Base-by-base conservation (phyloP, 2,888 invertebrate species). In the Leptopterna dolabrata region DNA sequence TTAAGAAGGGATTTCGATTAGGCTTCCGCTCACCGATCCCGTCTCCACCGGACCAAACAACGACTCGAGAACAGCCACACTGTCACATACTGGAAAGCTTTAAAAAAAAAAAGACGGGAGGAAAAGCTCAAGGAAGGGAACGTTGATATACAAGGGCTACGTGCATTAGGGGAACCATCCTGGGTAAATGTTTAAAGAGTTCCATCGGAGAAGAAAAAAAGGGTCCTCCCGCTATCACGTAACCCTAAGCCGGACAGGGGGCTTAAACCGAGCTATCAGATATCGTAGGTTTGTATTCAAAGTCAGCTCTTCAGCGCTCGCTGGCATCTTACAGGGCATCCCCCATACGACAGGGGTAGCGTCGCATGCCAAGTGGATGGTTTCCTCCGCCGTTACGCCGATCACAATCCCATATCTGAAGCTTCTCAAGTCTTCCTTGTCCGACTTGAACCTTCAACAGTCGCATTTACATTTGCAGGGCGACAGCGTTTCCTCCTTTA, bases 261-360 rank as follows among this genome's bases (percentile, higher is more conserved):
- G 30, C 55, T 51, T 70, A 70, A 63, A 63, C 70, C 36, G n/a
- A 19, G 83, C 83, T 83, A 83, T 83, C 83, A 83, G 47, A 47
- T 19, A 43, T 83, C 83, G 63, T 63, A 86, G 86, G 86, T 86
- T 86, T 86, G 86, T 86, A 86, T 86, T 86, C 86, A 86, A 55
- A 76, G 76, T 63, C 70, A 70, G 83, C 9, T 63, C 19, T 27
- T 27, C 63, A 19, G 7, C 24, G 11, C 24, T 19, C 63, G 63
- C 51, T 51, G 63, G 27, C 27, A 27, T 27, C 63, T 7, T 63
- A 63, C 63, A n/a, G 0, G 24, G 63, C 24, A 63, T 24, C 63
- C 13, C 63, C 78, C 19, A 16, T n/a, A 78, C 45, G 45, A 78
- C 78, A 78, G 43, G 43, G 43, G 1, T 7, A 78, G 78, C 78